A percentile compares a stretch with the other conserved stretches of the same genome.
Conservation (phyloP, 1,140 invertebrate species). For the Magallana gigas region DNA sequence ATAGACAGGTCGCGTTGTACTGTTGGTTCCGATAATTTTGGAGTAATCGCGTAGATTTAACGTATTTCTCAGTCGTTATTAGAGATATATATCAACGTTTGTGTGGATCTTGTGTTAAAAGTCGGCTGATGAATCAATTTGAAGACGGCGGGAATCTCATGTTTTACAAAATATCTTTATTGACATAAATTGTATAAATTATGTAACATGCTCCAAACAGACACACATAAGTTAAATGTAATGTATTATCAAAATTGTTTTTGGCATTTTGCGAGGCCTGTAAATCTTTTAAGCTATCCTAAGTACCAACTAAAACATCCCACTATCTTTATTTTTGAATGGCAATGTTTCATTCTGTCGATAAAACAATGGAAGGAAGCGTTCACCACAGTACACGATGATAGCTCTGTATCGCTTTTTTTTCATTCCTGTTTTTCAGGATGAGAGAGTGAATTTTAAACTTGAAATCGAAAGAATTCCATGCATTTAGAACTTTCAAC, state of each 20-base stretch:
- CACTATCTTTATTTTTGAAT: neutral
- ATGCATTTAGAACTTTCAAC: conserved; percentile 3
- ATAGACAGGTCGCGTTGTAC: neutral
- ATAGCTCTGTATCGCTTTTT: too few relatives aligned
- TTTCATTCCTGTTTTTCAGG: neutral
- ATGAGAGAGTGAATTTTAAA: neutral
- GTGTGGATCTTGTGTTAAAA: conserved; percentile 1
- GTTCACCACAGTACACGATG: too few relatives aligned
- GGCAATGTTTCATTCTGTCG: neutral
- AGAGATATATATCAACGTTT: neutral
- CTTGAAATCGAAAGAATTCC: neutral
- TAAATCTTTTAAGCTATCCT: too few relatives aligned
- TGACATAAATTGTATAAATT: conserved; percentile 30
- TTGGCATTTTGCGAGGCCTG: neutral
- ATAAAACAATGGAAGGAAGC: neutral
- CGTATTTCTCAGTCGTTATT: neutral
- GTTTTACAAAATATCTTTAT: conserved; percentile 27
- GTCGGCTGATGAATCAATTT: conserved; percentile 2
- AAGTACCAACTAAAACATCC: too few relatives aligned
- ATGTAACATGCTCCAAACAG: neutral
- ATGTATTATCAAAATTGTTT: neutral
- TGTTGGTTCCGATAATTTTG: neutral
- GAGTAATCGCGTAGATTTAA: conserved; percentile 7
- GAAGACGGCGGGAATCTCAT: neutral
- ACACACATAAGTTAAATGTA: neutral